Percentiles rank a stretch among this genome's conserved stretches.
Evolutionary conservation across 2,113 vertebrate genomes (phyloP).

Genomic region (Sclerurus mexicanus): DNA sequence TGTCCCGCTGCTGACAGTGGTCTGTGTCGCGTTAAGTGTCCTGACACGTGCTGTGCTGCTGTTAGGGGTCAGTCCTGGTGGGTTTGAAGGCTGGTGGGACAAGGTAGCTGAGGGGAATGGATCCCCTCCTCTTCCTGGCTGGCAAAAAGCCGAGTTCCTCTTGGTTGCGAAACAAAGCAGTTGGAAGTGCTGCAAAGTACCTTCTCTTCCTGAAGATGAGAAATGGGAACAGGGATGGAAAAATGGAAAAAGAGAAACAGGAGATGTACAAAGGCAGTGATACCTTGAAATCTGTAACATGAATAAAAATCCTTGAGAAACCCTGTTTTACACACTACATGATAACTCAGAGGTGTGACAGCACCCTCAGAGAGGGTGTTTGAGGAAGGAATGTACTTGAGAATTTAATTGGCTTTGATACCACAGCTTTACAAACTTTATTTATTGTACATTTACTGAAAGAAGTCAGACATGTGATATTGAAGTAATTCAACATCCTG

Average conservation of each 20-base stretch:
- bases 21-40: background rate
- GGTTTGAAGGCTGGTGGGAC: background rate
- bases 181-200: background rate
- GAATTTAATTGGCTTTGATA: background rate
- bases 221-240: background rate
- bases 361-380: background rate
- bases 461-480: background rate
- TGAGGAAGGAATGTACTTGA: background rate
- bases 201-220: background rate
- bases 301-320: background rate
- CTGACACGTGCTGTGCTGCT: background rate
- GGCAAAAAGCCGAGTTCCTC: background rate
- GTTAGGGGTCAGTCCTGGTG: background rate
- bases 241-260: background rate
- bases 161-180: background rate
- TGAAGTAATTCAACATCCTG: background rate
- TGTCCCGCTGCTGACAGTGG: accelerated
- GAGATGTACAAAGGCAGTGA: background rate
- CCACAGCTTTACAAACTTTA: background rate
- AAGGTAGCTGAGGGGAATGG: background rate
- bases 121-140: background rate
- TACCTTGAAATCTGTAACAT: background rate
- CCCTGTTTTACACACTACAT: accelerated
- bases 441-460: background rate
- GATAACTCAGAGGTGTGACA: background rate